Evolutionary conservation across 2,113 vertebrate genomes (phyloP).

Genomic region (Melanerpes aurifrons): DNA sequence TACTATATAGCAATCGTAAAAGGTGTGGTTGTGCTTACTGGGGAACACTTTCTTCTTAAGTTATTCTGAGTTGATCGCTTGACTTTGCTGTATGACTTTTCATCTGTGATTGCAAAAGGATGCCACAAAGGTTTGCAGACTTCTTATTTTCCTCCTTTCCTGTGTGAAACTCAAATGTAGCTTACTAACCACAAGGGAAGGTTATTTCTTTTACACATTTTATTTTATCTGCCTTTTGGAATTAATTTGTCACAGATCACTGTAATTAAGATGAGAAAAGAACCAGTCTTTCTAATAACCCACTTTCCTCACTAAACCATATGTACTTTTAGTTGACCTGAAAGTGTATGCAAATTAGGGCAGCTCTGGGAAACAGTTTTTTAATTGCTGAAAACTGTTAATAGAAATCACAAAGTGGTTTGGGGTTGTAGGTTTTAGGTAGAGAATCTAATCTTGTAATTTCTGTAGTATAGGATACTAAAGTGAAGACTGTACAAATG

Average conservation of each 20-base stretch:
- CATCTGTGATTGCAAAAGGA: background rate
- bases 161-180: background rate
- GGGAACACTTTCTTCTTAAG: background rate
- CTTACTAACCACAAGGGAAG: background rate
- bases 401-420: background rate
- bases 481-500: background rate
- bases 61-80: background rate
- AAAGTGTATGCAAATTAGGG: background rate
- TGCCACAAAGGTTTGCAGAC: background rate
- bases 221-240: background rate
- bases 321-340: background rate
- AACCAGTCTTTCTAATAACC: background rate
- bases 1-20: background rate
- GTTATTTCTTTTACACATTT: background rate
- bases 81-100: background rate
- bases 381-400: background rate
- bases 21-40: background rate
- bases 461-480: background rate
- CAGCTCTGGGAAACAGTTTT: background rate
- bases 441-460: background rate
- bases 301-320: background rate
- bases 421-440: background rate
- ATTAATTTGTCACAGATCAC: background rate
- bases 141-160: background rate
- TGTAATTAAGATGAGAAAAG: background rate